These are phyloP conservation scores for Ennomos erosarius DNA, from an alignment of 2,888 invertebrate species.

Conservation along the genomic window DNA sequence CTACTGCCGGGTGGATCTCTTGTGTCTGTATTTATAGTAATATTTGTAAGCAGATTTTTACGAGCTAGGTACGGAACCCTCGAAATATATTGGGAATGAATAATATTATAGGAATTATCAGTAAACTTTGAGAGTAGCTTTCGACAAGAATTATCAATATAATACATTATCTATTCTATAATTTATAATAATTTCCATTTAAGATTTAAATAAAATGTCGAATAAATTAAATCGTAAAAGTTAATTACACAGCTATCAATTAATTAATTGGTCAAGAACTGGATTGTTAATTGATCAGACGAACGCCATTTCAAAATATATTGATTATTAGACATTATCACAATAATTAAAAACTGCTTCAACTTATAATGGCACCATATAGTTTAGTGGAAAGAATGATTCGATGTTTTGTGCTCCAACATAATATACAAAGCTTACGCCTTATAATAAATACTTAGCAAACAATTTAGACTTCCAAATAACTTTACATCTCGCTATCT, in stretches of 20 bases:
- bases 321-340: constrained; percentile 21
- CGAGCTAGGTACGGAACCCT: no score
- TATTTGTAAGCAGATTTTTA: no score
- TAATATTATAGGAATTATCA: constrained; percentile 36
- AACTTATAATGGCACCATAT: constrained; percentile 31
- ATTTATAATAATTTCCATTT: constrained; percentile 7
- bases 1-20: no score
- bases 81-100: constrained; percentile 45
- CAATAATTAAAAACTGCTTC: constrained; percentile 19
- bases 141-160: not conserved
- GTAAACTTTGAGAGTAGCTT: constrained; percentile 8
- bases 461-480: constrained; percentile 33
- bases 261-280: constrained; percentile 20
- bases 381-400: constrained; percentile 23
- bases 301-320: constrained; percentile 4
- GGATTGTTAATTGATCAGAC: constrained; percentile 8
- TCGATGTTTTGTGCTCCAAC: constrained; percentile 17
- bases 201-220: constrained; percentile 12
- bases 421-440: constrained; percentile 27
- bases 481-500: constrained; percentile 33
- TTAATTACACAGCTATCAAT: constrained; percentile 3
- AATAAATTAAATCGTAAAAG: constrained; percentile 14
- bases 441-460: constrained; percentile 39
- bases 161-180: not conserved
- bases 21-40: no score